These are phyloP conservation scores for western clawed frog (Xenopus tropicalis) DNA, from an alignment of 2,113 vertebrate genomes.

Conservation along the genomic window DNA sequence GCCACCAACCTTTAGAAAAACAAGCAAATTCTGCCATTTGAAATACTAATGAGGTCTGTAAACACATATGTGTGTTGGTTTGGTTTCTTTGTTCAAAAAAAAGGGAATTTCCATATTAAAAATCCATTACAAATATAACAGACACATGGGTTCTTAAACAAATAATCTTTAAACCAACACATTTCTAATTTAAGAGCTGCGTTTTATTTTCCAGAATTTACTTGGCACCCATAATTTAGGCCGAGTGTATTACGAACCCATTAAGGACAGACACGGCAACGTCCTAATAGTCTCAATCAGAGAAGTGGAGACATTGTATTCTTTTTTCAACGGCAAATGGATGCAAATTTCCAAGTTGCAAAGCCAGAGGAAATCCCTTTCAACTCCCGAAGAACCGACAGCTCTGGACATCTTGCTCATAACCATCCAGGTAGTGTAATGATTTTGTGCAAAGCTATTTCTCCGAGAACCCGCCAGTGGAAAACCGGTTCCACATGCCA, in stretches of 20 bases:
- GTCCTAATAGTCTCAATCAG: slow-evolving; percentile 87
- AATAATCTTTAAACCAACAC: too few species aligned
- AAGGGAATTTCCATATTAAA: too few species aligned
- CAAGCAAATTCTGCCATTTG: too few species aligned
- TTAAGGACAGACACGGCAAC: slow-evolving; percentile 95
- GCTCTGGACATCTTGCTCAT: slow-evolving; percentile 94
- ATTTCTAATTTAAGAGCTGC: too few species aligned
- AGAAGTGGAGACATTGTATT: slow-evolving; percentile 84
- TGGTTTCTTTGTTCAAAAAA: too few species aligned
- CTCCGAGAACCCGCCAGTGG: neutral
- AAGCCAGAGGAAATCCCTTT: slow-evolving; percentile 96
- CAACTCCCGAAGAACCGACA: slow-evolving; percentile 94
- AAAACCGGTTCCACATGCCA: neutral
- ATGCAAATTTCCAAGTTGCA: slow-evolving; percentile 93
- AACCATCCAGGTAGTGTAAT: slow-evolving; percentile 84
- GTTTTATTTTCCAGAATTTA: slow-evolving; percentile 74
- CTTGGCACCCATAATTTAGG: slow-evolving; percentile 94
- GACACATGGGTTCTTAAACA: too few species aligned
- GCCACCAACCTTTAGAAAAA: too few species aligned
- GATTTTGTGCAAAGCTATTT: neutral
- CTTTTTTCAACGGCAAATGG: slow-evolving; percentile 90
- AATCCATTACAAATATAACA: too few species aligned
- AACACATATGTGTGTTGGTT: too few species aligned
- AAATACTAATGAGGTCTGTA: too few species aligned
- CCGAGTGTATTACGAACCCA: slow-evolving; percentile 90